Evolutionary conservation across 2,113 vertebrate genomes (phyloP).

Genomic region (Boulengeromyrus knoepffleri): DNA sequence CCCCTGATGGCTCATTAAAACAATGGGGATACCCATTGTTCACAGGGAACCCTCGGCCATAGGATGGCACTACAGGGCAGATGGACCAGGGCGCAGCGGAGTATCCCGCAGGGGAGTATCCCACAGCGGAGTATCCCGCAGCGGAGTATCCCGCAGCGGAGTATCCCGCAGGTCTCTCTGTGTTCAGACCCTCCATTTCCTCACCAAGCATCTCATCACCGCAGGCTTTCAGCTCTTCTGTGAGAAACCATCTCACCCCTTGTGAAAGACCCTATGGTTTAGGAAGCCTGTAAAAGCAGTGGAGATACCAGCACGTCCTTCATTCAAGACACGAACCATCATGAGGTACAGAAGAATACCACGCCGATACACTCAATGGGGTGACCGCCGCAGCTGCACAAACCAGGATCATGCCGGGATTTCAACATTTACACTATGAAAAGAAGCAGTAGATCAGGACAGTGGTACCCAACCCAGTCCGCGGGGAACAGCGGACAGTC

Average conservation of each 20-base stretch:
- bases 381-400: neutral
- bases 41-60: neutral
- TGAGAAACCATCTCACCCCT: neutral
- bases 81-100: neutral
- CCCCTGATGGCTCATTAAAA: conserved; percentile 41
- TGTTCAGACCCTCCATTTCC: neutral
- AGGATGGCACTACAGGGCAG: neutral
- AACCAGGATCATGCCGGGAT: neutral
- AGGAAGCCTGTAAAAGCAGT: neutral
- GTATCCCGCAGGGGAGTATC: too few relatives aligned
- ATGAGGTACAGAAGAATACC: neutral
- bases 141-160: too few relatives aligned
- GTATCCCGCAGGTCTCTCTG: neutral
- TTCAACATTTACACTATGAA: neutral
- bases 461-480: neutral
- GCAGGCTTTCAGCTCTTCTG: neutral
- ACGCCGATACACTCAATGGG: neutral
- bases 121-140: too few relatives aligned
- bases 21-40: conserved; percentile 1
- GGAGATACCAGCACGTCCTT: neutral
- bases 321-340: neutral
- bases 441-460: neutral
- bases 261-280: neutral
- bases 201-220: neutral
- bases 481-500: too few relatives aligned